These are phyloP conservation scores for Muschampia plurimacula DNA, from an alignment of 2,888 invertebrate genomes.

Conservation along the genomic window DNA sequence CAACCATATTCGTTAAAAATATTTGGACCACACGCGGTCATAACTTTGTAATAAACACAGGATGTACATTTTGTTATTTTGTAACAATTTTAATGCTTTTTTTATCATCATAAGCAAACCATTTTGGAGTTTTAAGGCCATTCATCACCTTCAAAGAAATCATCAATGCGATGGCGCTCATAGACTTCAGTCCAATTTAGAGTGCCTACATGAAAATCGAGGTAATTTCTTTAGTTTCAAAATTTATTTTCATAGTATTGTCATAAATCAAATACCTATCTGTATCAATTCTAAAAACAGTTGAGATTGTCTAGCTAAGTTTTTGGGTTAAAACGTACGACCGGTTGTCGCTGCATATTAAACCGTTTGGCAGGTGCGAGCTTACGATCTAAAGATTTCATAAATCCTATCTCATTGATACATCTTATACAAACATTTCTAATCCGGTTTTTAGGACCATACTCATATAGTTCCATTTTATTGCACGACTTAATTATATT, in stretches of 20 bases:
- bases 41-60: slow-evolving; percentile 34
- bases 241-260: not conserved
- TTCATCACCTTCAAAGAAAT: not conserved
- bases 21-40: slow-evolving; percentile 59
- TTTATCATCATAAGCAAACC: not conserved
- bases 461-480: not conserved
- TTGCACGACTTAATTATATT: not conserved
- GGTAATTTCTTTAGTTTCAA: not conserved
- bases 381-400: slow-evolving; percentile 21
- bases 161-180: not conserved
- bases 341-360: slow-evolving; percentile 34
- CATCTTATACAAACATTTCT: slow-evolving; percentile 24
- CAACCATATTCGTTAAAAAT: slow-evolving; percentile 53
- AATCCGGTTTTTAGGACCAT: slow-evolving; percentile 7
- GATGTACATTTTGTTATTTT: slow-evolving; percentile 44
- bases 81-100: slow-evolving; percentile 40
- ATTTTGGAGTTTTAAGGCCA: not conserved
- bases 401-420: slow-evolving; percentile 31
- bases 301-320: slow-evolving; percentile 11
- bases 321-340: slow-evolving; percentile 25
- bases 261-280: not conserved
- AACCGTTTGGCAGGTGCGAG: slow-evolving; percentile 32
- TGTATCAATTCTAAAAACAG: not conserved
- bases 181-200: not conserved
- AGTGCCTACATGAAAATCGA: not conserved